These are phyloP conservation scores for Ctena decussata DNA, from an alignment of 2,888 invertebrate species.

Conservation along the genomic window DNA sequence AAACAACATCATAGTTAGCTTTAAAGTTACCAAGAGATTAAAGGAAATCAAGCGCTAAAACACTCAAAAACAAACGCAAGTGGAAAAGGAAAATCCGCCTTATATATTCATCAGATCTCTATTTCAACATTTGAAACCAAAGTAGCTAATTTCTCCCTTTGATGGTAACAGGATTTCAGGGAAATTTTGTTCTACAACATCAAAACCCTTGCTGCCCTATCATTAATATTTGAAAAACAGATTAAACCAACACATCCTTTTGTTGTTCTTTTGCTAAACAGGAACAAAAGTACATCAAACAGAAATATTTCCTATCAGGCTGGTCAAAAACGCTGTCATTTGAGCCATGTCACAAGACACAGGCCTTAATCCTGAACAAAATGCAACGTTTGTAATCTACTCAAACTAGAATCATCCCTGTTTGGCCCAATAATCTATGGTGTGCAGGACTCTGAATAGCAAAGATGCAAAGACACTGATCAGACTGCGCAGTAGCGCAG, in stretches of 20 bases:
- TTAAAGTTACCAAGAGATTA: not conserved
- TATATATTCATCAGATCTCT: slow-evolving; percentile 6
- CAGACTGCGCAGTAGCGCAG: too few species aligned
- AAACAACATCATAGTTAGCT: not conserved
- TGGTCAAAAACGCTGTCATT: slow-evolving; percentile 14
- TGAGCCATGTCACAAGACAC: not conserved
- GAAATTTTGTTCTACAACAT: not conserved
- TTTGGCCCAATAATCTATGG: too few species aligned
- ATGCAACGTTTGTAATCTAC: too few species aligned
- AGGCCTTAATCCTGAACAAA: too few species aligned
- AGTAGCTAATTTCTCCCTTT: not conserved
- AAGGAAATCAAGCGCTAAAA: not conserved
- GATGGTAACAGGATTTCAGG: not conserved
- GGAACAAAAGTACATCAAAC: not conserved
- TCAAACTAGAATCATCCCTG: too few species aligned
- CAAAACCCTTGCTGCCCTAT: not conserved
- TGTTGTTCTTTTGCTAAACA: slow-evolving; percentile 3
- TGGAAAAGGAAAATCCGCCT: slow-evolving; percentile 2
- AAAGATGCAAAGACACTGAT: too few species aligned
- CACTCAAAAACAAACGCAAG: not conserved
- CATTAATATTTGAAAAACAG: slow-evolving; percentile 16
- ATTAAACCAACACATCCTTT: slow-evolving; percentile 3
- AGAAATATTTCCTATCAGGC: slow-evolving; percentile 8
- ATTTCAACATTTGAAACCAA: not conserved
- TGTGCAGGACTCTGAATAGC: too few species aligned